Conservation (phyloP, 2,797 vertebrate species). For the Champsocephalus gunnari region DNA sequence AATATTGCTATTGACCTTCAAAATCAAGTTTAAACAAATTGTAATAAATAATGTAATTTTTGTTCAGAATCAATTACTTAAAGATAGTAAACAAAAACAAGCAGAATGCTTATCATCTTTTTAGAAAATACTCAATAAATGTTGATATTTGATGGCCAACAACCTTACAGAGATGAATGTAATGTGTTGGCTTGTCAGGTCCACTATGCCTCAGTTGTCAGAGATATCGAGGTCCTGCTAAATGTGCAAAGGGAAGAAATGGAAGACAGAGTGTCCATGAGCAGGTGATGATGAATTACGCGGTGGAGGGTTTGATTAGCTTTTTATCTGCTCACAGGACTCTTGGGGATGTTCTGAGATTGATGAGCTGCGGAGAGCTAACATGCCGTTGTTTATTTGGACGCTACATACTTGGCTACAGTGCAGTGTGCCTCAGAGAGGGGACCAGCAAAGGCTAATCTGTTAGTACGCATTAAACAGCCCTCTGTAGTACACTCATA, state of each 20-base stretch:
- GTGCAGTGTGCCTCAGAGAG: conserved; percentile 44
- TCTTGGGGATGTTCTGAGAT: conserved; percentile 67
- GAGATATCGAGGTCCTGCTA: conserved; percentile 56
- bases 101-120: no score
- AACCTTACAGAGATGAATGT: conserved; percentile 29
- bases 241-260: conserved; percentile 34
- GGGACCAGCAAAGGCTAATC: conserved; percentile 46
- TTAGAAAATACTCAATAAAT: conserved; percentile 11
- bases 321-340: conserved; percentile 80
- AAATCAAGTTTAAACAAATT: no score
- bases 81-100: background rate
- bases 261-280: conserved; percentile 59
- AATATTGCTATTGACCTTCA: no score
- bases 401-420: conserved; percentile 51
- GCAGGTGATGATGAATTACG: conserved; percentile 75
- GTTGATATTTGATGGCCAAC: background rate
- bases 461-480: conserved; percentile 43
- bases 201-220: conserved; percentile 39
- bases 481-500: conserved; percentile 11
- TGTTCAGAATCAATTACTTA: background rate
- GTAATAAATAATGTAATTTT: background rate
- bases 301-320: conserved; percentile 76
- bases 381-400: conserved; percentile 73
- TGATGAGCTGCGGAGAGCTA: conserved; percentile 63
- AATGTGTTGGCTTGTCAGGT: conserved; percentile 56